Conservation (phyloP, 2,888 invertebrate species). For the Sarcophaga caerulescens region DNA sequence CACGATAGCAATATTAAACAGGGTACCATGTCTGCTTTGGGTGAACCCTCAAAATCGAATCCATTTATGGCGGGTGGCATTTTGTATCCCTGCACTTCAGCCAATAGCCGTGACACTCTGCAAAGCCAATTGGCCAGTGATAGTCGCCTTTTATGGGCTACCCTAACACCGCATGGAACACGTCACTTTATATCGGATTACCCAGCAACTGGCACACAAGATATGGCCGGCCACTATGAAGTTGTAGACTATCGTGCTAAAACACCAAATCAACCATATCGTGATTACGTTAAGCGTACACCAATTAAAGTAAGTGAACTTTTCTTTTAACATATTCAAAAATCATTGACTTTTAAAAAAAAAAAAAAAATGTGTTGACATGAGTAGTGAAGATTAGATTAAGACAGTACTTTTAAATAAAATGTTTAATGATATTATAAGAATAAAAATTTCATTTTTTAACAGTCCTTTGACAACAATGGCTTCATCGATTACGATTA, state of each 20-base stretch:
- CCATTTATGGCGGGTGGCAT: slow-evolving; percentile 83
- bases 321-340: background rate
- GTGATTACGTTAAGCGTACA: slow-evolving; percentile 78
- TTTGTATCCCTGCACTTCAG: slow-evolving; percentile 83
- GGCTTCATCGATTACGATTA: slow-evolving; percentile 91
- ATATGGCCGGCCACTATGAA: slow-evolving; percentile 86
- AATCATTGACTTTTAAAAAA: background rate
- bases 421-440: too few relatives aligned
- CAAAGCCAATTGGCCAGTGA: slow-evolving; percentile 83
- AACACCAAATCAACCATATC: slow-evolving; percentile 74
- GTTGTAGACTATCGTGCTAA: slow-evolving; percentile 84
- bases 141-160: slow-evolving; percentile 90
- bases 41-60: slow-evolving; percentile 82
- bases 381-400: too few relatives aligned
- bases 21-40: slow-evolving; percentile 83
- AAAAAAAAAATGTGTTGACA: background rate
- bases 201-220: slow-evolving; percentile 73
- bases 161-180: slow-evolving; percentile 90
- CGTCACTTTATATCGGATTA: slow-evolving; percentile 88
- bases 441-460: background rate
- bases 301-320: slow-evolving; percentile 76
- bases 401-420: too few relatives aligned
- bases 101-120: slow-evolving; percentile 81
- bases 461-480: slow-evolving; percentile 86
- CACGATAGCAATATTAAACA: slow-evolving; percentile 82